phyloP scores from a whole-genome alignment of 2,113 vertebrate genomes.

The Mesoclemmys tuberculata region DNA sequence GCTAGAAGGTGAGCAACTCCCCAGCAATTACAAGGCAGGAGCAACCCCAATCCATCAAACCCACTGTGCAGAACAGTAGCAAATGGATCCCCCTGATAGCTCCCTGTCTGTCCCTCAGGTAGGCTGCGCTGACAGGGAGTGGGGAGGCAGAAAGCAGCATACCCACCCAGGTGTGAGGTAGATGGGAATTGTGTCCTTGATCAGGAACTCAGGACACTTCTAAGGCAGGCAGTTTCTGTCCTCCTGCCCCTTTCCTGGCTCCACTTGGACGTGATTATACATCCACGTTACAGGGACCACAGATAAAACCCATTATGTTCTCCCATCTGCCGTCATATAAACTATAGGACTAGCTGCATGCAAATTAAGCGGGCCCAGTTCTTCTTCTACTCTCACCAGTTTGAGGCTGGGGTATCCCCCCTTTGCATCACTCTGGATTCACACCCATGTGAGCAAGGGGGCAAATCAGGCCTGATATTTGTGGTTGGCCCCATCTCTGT shows the following conservation, averaged over 20 bases:
- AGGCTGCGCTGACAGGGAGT: not conserved
- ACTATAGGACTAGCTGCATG: not conserved
- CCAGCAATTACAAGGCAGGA: not conserved
- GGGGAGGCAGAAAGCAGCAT: not conserved
- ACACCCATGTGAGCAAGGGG: not conserved
- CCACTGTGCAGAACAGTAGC: not conserved
- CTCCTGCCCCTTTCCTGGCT: not conserved
- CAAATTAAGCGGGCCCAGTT: not conserved
- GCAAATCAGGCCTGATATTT: not conserved
- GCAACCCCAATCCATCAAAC: not conserved
- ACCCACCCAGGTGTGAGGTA: not conserved
- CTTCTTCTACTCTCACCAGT: not conserved
- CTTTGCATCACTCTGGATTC: not conserved
- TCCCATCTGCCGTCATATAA: too few relatives aligned
- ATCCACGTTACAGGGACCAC: not conserved
- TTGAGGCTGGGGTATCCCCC: not conserved
- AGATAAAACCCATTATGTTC: not conserved
- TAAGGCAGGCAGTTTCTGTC: not conserved
- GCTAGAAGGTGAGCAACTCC: not conserved
- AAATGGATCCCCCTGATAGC: not conserved
- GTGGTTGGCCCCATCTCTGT: not conserved
- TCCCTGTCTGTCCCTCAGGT: not conserved
- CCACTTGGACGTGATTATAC: not conserved
- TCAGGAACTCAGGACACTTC: not conserved
- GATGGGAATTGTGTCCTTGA: not conserved